These are phyloP conservation scores for Andrena flavipes DNA, from an alignment of 2,888 invertebrate species.

Conservation along the genomic window DNA sequence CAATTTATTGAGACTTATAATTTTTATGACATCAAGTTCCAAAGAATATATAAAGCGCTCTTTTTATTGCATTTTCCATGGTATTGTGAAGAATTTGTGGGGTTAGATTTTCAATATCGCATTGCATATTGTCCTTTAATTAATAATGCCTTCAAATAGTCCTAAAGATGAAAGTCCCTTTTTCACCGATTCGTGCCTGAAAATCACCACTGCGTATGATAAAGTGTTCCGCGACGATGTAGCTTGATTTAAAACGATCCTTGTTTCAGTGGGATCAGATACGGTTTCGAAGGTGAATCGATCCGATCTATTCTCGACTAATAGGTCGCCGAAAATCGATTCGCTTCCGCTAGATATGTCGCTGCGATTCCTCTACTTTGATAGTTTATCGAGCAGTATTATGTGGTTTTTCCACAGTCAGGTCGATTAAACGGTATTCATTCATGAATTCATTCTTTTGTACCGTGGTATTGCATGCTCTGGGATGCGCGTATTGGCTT, in stretches of 20 bases:
- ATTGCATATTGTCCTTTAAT: too few species aligned
- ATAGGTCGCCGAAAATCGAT: constrained; percentile 34
- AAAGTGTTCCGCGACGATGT: constrained; percentile 20
- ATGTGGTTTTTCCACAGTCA: constrained; percentile 28
- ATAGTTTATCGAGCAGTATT: constrained; percentile 51
- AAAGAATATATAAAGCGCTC: too few species aligned
- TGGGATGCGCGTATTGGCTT: constrained; percentile 24
- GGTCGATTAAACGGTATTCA: constrained; percentile 29
- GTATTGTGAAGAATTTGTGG: too few species aligned
- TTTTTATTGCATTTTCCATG: too few species aligned
- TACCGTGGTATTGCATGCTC: not conserved
- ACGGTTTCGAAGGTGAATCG: constrained; percentile 22
- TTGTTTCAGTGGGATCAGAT: not conserved
- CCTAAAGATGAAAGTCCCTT: not conserved
- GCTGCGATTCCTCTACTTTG: constrained; percentile 38
- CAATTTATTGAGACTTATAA: too few species aligned
- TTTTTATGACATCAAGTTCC: too few species aligned
- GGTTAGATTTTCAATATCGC: too few species aligned
- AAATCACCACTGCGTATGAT: constrained; percentile 41
- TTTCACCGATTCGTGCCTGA: constrained; percentile 13
- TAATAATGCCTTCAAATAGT: too few species aligned
- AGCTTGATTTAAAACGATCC: constrained; percentile 42
- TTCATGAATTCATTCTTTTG: constrained; percentile 49
- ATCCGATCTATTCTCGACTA: constrained; percentile 21
- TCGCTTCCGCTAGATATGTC: not conserved